Conservation (phyloP, 2,888 invertebrate species). For the Lampropteryx suffumata region DNA sequence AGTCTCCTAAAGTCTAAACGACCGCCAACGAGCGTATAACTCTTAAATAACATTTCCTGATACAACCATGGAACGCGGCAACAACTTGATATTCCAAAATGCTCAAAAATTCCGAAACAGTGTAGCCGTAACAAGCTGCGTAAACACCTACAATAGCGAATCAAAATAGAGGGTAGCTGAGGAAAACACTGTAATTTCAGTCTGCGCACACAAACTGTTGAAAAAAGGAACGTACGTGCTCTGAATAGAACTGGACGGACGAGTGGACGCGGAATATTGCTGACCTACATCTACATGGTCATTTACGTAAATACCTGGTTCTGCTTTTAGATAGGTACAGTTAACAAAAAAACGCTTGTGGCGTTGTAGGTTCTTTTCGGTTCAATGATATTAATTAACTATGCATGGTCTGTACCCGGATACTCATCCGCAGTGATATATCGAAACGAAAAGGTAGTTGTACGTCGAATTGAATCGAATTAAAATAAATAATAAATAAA, state of each 20-base stretch:
- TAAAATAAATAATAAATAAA: too few relatives aligned
- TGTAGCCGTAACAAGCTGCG: constrained; percentile 30
- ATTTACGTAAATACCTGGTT: not conserved
- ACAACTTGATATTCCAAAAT: constrained; percentile 6
- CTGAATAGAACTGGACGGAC: constrained; percentile 60
- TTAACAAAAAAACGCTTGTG: too few relatives aligned
- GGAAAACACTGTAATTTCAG: constrained; percentile 78
- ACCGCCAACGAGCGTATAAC: too few relatives aligned
- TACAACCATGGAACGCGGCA: not conserved
- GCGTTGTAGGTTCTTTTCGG: too few relatives aligned
- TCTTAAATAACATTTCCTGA: too few relatives aligned
- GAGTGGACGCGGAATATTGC: constrained; percentile 44
- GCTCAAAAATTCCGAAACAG: constrained; percentile 9
- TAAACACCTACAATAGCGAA: constrained; percentile 61
- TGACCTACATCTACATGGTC: not conserved
- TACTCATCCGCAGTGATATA: too few relatives aligned
- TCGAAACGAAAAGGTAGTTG: too few relatives aligned
- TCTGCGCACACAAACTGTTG: constrained; percentile 70
- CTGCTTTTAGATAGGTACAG: too few relatives aligned
- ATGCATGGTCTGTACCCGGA: too few relatives aligned
- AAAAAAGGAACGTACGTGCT: constrained; percentile 70
- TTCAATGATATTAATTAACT: too few relatives aligned
- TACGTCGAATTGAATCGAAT: too few relatives aligned
- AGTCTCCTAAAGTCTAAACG: too few relatives aligned
- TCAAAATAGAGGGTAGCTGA: constrained; percentile 64